Evolutionary conservation across 2,888 invertebrate species (phyloP).

Genomic region (Gnatocerus cornutus): DNA sequence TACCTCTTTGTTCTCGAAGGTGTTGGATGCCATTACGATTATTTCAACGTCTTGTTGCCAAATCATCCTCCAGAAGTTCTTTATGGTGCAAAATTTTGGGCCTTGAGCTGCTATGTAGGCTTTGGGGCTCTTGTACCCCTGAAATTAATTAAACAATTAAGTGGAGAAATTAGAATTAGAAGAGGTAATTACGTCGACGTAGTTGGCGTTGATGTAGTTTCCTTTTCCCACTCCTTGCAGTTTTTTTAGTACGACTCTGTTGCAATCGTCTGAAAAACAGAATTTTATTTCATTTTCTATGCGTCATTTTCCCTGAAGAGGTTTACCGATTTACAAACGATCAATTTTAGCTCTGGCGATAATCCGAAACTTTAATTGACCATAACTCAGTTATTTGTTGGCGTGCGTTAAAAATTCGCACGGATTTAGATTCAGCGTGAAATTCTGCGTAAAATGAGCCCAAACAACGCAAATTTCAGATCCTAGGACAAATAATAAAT

Average conservation of each 20-base stretch:
- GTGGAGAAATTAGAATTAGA: too few relatives aligned
- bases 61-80: constrained; percentile 25
- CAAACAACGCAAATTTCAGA: too few relatives aligned
- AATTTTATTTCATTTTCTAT: background rate
- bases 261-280: background rate
- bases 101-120: constrained; percentile 11
- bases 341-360: too few relatives aligned
- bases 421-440: too few relatives aligned
- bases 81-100: constrained; percentile 6
- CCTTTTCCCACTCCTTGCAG: background rate
- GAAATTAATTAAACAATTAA: too few relatives aligned
- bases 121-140: background rate
- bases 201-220: background rate
- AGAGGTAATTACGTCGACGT: background rate
- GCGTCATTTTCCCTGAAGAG: background rate
- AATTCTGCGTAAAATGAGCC: too few relatives aligned
- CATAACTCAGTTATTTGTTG: too few relatives aligned
- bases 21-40: constrained; percentile 20
- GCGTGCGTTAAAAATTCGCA: too few relatives aligned
- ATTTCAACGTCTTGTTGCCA: constrained; percentile 13
- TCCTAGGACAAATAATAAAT: too few relatives aligned
- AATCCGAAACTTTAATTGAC: too few relatives aligned
- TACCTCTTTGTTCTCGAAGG: background rate
- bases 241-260: background rate
- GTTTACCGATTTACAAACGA: too few relatives aligned